Percentiles rank a stretch among this genome's conserved stretches.
These are phyloP conservation scores for Acleris laterana DNA, from an alignment of 2,888 invertebrate species.

Conservation along the genomic window DNA sequence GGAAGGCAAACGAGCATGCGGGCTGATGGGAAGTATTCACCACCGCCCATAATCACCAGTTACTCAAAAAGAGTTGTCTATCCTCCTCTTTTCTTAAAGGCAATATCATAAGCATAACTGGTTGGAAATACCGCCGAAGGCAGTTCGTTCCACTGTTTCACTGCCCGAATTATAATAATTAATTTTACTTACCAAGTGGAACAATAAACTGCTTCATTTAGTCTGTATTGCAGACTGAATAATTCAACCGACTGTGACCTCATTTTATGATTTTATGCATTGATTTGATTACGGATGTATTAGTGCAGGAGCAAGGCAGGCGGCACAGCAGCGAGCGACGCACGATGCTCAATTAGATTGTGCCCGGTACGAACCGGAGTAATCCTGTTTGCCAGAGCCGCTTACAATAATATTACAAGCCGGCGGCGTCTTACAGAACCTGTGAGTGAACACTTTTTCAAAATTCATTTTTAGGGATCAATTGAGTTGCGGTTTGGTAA, in stretches of 20 bases:
- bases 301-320: slow-evolving; percentile 7
- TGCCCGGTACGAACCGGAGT: slow-evolving; percentile 52
- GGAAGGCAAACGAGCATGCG: too few species aligned
- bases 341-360: slow-evolving; percentile 56
- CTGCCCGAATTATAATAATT: background rate
- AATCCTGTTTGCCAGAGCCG: slow-evolving; percentile 59
- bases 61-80: too few species aligned
- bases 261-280: slow-evolving; percentile 11
- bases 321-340: slow-evolving; percentile 22
- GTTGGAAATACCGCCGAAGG: too few species aligned
- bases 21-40: too few species aligned
- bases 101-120: too few species aligned
- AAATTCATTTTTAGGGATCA: slow-evolving; percentile 14
- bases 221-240: background rate
- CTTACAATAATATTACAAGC: slow-evolving; percentile 57
- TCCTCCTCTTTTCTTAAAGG: too few species aligned
- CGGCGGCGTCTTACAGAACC: slow-evolving; percentile 39
- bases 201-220: background rate
- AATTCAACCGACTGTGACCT: background rate
- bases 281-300: slow-evolving; percentile 18
- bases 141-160: too few species aligned
- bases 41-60: too few species aligned
- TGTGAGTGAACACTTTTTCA: slow-evolving; percentile 9
- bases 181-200: background rate
- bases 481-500: background rate